Base-by-base conservation (phyloP, 1,140 invertebrate species). In the Rhagoletis pomonella region DNA sequence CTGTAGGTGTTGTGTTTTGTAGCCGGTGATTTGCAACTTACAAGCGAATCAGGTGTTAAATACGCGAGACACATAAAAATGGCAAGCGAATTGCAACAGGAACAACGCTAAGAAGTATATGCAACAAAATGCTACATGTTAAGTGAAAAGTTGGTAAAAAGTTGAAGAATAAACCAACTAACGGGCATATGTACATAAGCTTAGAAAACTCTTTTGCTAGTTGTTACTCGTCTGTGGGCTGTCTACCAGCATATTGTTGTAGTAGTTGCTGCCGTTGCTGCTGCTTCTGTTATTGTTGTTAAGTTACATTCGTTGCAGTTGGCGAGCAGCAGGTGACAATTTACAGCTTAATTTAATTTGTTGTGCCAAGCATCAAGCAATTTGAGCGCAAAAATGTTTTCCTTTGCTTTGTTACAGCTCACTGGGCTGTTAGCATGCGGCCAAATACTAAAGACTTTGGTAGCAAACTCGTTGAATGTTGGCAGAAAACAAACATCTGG, bases 341-440 rank as follows among this genome's bases (percentile, higher is more conserved):
- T 81, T 81, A 81, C n/a, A 55, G 73, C 73, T 81, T 81, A 81
- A 81, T 81, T 81, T 81, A 50, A 81, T 55, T 81, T 81, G 44
- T 29, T 81, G 47, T n/a, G 44, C 69, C 17, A 12, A n/a, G 44
- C 17, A 50, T 10, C n/a, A 9, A 77, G 69, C 29, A 1, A 29
- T 69, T 69, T 19, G 12, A 42, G 65, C 4, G 19, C 65, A 14
- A 14, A 69, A 69, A 42, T 69, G 29, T 42, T 59, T 69, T 69
- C 39, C n/a, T 19, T 69, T 69, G n/a, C 6, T 69, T 69, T 69
- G 65, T 42, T 69, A 7, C 58, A 6, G 6, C 58, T 59, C 58
- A 59, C 58, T 59, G 58, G 58, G 6, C 12, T 42, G 65, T 14
- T 3, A 29, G 29, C 3, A 10, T 69, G 2, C 39, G 10, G 19